A percentile compares a stretch with the other conserved stretches of the same genome.
Evolutionary conservation across 2,888 invertebrate species (phyloP).

Genomic region (Dynastes maya): DNA sequence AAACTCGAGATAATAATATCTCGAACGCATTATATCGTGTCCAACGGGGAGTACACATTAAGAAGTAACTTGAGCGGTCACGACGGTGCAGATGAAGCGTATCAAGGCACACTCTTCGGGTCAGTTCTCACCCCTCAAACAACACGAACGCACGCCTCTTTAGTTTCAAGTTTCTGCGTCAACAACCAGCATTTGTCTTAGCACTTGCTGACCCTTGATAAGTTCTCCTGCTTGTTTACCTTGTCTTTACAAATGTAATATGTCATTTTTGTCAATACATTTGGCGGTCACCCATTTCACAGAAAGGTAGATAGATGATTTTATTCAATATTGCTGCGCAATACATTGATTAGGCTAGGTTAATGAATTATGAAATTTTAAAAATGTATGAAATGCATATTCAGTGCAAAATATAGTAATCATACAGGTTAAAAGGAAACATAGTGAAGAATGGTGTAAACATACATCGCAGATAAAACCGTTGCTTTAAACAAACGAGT

Average conservation of each 20-base stretch:
- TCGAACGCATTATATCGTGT: constrained; percentile 22
- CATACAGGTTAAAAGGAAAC: too few relatives aligned
- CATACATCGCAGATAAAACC: too few relatives aligned
- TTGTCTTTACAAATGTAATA: constrained; percentile 10
- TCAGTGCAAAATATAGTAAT: too few relatives aligned
- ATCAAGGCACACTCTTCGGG: constrained; percentile 62
- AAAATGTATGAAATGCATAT: too few relatives aligned
- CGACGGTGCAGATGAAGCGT: constrained; percentile 57
- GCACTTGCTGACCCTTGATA: constrained; percentile 66
- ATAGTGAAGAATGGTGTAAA: too few relatives aligned
- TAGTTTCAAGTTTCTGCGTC: constrained; percentile 67
- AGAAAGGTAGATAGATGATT: neutral
- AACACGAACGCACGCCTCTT: constrained; percentile 60
- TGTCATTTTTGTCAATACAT: constrained; percentile 33
- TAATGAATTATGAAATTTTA: too few relatives aligned
- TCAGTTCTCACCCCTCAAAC: constrained; percentile 65
- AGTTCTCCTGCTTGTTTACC: constrained; percentile 63
- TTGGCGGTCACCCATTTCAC: neutral
- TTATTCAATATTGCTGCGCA: neutral
- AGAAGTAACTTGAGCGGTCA: constrained; percentile 52
- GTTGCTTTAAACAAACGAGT: too few relatives aligned
- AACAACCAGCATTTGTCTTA: constrained; percentile 67
- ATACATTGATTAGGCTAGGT: too few relatives aligned
- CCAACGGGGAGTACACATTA: constrained; percentile 26
- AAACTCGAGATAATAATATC: constrained; percentile 44